Percentiles rank a stretch among this genome's conserved stretches.
These are phyloP conservation scores for Mixornis gularis DNA, from an alignment of 2,113 vertebrate species.

Conservation along the genomic window DNA sequence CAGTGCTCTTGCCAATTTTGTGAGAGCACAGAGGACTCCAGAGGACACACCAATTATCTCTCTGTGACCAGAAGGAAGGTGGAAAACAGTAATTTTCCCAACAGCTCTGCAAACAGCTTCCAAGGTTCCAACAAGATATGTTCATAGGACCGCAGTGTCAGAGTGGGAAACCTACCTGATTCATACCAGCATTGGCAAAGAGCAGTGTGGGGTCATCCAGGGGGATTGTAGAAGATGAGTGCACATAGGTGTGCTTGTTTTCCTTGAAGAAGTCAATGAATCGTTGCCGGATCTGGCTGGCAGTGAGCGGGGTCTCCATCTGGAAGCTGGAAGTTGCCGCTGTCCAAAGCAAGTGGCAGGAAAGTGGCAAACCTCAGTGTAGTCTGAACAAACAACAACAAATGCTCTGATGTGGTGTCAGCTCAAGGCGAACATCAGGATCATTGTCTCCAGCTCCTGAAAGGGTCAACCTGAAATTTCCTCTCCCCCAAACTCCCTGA, in stretches of 20 bases:
- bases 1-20: background rate
- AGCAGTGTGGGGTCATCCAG: slow-evolving; percentile 95
- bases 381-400: background rate
- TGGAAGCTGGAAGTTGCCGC: background rate
- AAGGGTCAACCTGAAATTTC: background rate
- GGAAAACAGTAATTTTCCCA: background rate
- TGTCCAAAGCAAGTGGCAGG: background rate
- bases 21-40: background rate
- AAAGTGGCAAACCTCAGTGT: background rate
- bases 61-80: background rate
- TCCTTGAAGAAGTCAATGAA: slow-evolving; percentile 92
- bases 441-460: background rate
- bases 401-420: fast-evolving
- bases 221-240: slow-evolving; percentile 89
- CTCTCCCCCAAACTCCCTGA: background rate
- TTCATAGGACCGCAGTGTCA: fast-evolving
- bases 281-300: slow-evolving; percentile 86
- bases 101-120: background rate
- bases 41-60: background rate
- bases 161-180: slow-evolving; percentile 80
- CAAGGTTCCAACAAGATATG: background rate
- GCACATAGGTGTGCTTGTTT: slow-evolving; percentile 88
- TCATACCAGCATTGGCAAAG: slow-evolving; percentile 97
- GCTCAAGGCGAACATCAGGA: background rate
- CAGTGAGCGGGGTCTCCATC: slow-evolving; percentile 84